Conservation (phyloP, 2,888 invertebrate genomes). For the Sinhomidia bicolor region DNA sequence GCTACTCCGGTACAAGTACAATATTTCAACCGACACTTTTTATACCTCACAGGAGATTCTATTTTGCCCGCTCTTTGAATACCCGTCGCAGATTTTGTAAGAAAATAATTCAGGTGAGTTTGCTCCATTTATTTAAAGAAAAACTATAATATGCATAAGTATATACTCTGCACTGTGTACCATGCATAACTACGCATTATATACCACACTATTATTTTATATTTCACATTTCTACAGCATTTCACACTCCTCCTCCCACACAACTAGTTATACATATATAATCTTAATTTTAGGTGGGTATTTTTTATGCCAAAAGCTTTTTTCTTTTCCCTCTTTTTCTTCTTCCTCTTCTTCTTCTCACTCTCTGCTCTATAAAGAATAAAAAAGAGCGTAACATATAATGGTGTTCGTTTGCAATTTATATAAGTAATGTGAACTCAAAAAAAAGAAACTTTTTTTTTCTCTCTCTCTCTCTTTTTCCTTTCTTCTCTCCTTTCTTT, state of each 20-base stretch:
- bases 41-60: slow-evolving; percentile 79
- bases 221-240: too few relatives aligned
- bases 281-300: slow-evolving; percentile 29
- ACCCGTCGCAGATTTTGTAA: slow-evolving; percentile 80
- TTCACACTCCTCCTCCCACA: background rate
- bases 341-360: background rate
- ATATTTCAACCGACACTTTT: slow-evolving; percentile 79
- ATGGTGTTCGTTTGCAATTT: slow-evolving; percentile 29
- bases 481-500: background rate
- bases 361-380: background rate
- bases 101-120: slow-evolving; percentile 80
- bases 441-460: slow-evolving; percentile 28
- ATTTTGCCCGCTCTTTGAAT: slow-evolving; percentile 78
- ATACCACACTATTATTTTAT: too few relatives aligned
- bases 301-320: background rate
- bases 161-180: too few relatives aligned
- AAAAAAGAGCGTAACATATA: background rate
- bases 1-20: slow-evolving; percentile 70
- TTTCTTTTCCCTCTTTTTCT: background rate
- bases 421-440: slow-evolving; percentile 32
- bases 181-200: too few relatives aligned
- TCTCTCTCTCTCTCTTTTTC: too few relatives aligned
- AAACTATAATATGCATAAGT: too few relatives aligned
- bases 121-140: background rate
- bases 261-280: slow-evolving; percentile 20